These are phyloP conservation scores for Henicopernis longicauda DNA, from an alignment of 2,113 vertebrate species.

Conservation along the genomic window DNA sequence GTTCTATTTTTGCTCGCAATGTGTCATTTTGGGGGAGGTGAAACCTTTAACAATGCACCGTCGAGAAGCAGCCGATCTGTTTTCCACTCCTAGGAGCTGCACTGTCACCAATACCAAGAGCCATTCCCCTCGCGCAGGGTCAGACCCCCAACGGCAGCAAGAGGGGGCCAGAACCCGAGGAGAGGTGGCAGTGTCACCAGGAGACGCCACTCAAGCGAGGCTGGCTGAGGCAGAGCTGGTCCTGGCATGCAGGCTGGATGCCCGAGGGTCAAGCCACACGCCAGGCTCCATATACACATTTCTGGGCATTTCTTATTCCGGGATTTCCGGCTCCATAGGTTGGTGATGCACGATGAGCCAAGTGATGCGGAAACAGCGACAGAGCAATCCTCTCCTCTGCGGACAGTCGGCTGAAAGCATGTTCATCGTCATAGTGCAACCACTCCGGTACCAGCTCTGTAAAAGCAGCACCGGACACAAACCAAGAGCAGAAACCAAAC, in stretches of 20 bases:
- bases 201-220: fast-evolving
- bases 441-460: neutral
- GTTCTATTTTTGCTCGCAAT: slow-evolving; percentile 59
- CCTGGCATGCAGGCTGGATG: fast-evolving
- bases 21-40: slow-evolving; percentile 65
- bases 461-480: neutral
- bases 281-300: neutral
- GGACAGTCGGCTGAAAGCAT: fast-evolving
- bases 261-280: fast-evolving
- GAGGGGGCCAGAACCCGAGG: neutral
- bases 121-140: fast-evolving
- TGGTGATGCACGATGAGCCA: neutral
- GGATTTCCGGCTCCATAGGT: neutral
- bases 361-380: neutral
- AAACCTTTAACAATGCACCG: slow-evolving; percentile 55
- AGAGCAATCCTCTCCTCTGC: fast-evolving
- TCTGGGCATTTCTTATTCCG: neutral
- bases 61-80: slow-evolving; percentile 8
- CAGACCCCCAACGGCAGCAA: neutral
- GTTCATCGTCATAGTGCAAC: neutral
- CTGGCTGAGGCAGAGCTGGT: neutral
- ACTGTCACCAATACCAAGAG: neutral
- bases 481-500: neutral
- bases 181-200: neutral
- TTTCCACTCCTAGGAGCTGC: neutral